A percentile compares a stretch with the other conserved stretches of the same genome.
Conservation (phyloP, 2,888 invertebrate genomes). For the Sabatieria punctata region DNA sequence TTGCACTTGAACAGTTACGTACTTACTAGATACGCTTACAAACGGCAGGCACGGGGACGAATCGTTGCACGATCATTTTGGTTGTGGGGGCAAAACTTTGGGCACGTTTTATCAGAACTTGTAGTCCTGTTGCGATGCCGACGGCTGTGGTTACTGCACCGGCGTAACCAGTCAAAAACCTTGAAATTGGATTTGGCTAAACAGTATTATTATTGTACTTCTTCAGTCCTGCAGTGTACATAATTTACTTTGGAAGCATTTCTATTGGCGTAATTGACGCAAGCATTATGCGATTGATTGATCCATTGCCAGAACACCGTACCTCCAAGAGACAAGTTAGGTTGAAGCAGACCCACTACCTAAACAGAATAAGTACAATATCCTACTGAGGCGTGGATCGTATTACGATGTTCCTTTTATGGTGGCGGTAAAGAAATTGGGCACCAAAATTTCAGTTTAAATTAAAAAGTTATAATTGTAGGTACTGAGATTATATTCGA, state of each 20-base stretch:
- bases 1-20: background rate
- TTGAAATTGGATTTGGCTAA: constrained; percentile 28
- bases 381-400: too few relatives aligned
- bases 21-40: constrained; percentile 23
- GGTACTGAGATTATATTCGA: too few relatives aligned
- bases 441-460: too few relatives aligned
- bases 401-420: too few relatives aligned
- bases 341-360: constrained; percentile 38
- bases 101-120: constrained; percentile 21
- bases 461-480: too few relatives aligned
- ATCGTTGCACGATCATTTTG: constrained; percentile 35
- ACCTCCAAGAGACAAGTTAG: constrained; percentile 34
- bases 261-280: constrained; percentile 40
- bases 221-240: background rate
- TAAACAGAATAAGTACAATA: too few relatives aligned
- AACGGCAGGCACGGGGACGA: constrained; percentile 37
- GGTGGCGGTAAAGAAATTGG: background rate
- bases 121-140: constrained; percentile 31
- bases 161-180: constrained; percentile 36
- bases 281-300: constrained; percentile 41
- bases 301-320: constrained; percentile 41
- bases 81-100: constrained; percentile 30
- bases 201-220: background rate
- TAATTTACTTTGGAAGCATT: constrained; percentile 37
- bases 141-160: constrained; percentile 39